Base-by-base conservation (phyloP, 2,113 vertebrate species). In the Paradoxurus hermaphroditus region DNA sequence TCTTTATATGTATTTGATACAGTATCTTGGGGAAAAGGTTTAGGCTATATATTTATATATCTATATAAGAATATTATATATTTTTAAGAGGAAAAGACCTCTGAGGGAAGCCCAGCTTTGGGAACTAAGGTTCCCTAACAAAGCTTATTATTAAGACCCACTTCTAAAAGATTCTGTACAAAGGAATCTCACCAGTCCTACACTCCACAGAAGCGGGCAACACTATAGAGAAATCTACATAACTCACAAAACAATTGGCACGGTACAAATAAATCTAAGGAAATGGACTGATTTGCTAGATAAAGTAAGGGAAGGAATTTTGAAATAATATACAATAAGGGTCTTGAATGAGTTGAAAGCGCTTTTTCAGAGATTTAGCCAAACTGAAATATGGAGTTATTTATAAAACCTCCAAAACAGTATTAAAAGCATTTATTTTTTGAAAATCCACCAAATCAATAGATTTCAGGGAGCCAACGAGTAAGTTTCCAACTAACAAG, bases 251-350 rank as follows among this genome's bases (percentile, higher is more conserved):
- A 97, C 91, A 97, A 94, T 79, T 10, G 65, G 81, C n/a, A 89
- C 2, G 25, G 34, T 0, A 63, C 21, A 91, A 86, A 97, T 95
- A 95, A 97, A 94, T 88, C 31, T 67, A 95, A 96, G 97, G 97
- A 96, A 98, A 97, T 63, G 31, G 81, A 92, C 0, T 95, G 82
- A 96, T 89, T 27, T 85, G 41, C 72, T 94, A 97, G 96, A 97
- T 97, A 97, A 96, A 82, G 46, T 29, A 94, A 97, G 73, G 96
- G 85, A 94, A 97, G 72, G 91, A 91, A 96, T 97, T 97, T 63
- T 97, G 77, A 97, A 95, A 97, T 91, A 97, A 97, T 94, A 90
- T 82, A 97, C 96, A 98, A 96, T 97, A 93, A 94, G 34, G 72
- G 82, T 73, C 65, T 86, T 92, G 25, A 94, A 72, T 68, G 82